Conservation (phyloP, 2,113 vertebrate species). For the Oriolus oriolus region DNA sequence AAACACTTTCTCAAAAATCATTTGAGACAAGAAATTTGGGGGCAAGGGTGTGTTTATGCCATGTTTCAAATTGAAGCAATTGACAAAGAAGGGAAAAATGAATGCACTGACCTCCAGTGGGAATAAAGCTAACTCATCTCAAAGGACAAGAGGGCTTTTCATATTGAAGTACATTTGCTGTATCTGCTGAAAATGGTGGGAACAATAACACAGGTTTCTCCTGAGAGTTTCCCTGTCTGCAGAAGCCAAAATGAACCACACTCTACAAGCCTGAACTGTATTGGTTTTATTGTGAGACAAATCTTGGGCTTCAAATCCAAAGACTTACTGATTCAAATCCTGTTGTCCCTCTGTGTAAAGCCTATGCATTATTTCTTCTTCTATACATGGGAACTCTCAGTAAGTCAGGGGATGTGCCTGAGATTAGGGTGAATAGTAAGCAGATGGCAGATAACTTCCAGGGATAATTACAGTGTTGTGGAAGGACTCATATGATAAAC, state of each 20-base stretch:
- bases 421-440: not conserved
- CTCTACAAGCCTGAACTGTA: not conserved
- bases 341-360: not conserved
- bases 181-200: not conserved
- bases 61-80: constrained; percentile 16
- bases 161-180: not conserved
- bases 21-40: constrained; percentile 11
- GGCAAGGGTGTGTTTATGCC: not conserved
- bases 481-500: not conserved
- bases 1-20: constrained; percentile 18
- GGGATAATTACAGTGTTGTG: constrained; percentile 40
- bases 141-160: not conserved
- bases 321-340: not conserved
- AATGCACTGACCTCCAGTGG: not conserved
- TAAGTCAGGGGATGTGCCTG: not conserved
- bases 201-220: not conserved
- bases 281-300: not conserved
- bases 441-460: constrained; percentile 55
- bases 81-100: constrained; percentile 1
- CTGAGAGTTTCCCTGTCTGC: not conserved
- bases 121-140: constrained; percentile 16
- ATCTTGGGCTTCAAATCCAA: not conserved
- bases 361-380: not conserved
- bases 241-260: not conserved
- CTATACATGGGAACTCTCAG: not conserved